Conservation (phyloP, 2,113 vertebrate species). For the Hippolais icterina region DNA sequence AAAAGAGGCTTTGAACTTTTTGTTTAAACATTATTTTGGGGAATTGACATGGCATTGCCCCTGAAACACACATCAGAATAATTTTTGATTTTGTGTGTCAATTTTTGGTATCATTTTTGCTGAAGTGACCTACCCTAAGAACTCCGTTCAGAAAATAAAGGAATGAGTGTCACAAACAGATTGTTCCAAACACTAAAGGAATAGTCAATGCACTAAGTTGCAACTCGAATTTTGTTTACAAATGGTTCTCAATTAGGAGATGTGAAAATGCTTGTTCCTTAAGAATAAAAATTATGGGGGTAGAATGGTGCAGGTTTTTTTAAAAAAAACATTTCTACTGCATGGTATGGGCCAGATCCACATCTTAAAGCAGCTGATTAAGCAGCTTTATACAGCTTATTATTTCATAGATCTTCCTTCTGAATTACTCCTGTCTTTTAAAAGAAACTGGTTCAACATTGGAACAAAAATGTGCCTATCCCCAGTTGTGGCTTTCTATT, state of each 20-base stretch:
- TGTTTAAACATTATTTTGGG: conserved; percentile 36
- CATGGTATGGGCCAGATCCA: not conserved
- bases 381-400: not conserved
- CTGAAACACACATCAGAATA: not conserved
- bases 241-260: not conserved
- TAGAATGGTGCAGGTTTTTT: not conserved
- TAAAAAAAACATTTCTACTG: not conserved
- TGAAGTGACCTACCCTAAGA: not conserved
- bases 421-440: not conserved
- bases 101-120: not conserved
- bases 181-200: not conserved
- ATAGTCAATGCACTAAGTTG: not conserved
- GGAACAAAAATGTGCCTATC: not conserved
- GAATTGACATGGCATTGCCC: conserved; percentile 22
- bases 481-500: not conserved
- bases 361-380: not conserved
- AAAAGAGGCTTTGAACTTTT: conserved; percentile 59
- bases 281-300: not conserved
- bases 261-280: not conserved
- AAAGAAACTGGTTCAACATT: not conserved
- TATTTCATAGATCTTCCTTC: not conserved
- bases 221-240: not conserved
- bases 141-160: not conserved
- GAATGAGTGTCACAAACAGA: not conserved
- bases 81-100: conserved; percentile 3